These are phyloP conservation scores for Pogonocichla stellata DNA, from an alignment of 2,113 vertebrate genomes.

Conservation along the genomic window DNA sequence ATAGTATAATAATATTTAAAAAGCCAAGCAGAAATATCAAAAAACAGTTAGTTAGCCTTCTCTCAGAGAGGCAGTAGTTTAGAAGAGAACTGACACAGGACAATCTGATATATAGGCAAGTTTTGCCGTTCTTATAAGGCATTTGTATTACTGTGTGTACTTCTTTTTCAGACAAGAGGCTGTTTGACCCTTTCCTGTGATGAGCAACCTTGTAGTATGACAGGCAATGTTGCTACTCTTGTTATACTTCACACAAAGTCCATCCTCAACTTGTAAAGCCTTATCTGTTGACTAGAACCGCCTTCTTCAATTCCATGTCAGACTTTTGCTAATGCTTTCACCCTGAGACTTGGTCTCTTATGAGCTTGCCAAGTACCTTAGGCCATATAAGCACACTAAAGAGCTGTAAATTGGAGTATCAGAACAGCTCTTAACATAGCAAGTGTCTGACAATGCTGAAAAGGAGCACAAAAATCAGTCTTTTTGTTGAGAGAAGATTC, in stretches of 20 bases:
- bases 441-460: background rate
- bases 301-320: background rate
- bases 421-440: background rate
- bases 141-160: background rate
- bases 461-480: background rate
- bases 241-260: background rate
- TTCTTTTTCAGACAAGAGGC: background rate
- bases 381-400: background rate
- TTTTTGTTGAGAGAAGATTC: background rate
- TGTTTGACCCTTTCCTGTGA: background rate
- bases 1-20: background rate
- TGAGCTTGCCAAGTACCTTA: background rate
- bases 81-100: background rate
- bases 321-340: background rate
- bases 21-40: background rate
- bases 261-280: background rate
- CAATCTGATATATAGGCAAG: background rate
- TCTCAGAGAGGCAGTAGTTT: background rate
- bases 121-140: background rate
- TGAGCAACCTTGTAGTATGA: background rate
- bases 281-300: background rate
- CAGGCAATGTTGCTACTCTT: background rate
- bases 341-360: background rate
- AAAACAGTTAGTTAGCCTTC: background rate
- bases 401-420: background rate